Evolutionary conservation across 2,797 vertebrate genomes (phyloP), one percentile per base, ranked within the genome.

Genomic region (Pempheris klunzingeri): DNA sequence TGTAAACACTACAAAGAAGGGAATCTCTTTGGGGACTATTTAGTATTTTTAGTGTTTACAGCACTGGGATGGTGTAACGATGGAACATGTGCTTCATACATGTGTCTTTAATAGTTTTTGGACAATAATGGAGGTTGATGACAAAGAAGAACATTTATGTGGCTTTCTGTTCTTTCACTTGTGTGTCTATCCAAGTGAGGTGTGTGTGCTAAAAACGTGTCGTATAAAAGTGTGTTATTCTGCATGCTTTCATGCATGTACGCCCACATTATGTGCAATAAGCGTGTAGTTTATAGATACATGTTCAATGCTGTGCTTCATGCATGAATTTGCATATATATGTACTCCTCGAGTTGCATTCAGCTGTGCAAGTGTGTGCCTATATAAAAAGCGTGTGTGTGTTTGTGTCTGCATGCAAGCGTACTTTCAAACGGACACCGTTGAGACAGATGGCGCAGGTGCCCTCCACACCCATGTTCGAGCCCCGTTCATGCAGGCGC

Each of bases 391-490:
- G 57, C 14, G 4, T 30, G 47, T 10, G 28, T 65, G 34, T 66
- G 28, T 44, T 17, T 39, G 43, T 38, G 36, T 62, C 39, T 59
- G 73, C 18, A 32, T 38, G 74, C 24, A 15, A 30, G 62, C 47
- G 1, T 52, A 5, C 43, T 49, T 54, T 78, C 38, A 61, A 30
- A 62, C 55, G 53, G 39, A 57, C 54, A 20, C 49, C 57, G 44
- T 10, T 9, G 60, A 77, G 79, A 90, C 90, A 91, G 86, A 91
- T 93, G 92, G 92, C 71, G 53, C 74, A 61, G 80, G 82, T 83
- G 70, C 76, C 78, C 79, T 84, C 83, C 82, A 64, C 81, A 52
- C 88, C 81, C 77, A 55, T 79, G 74, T 78, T 72, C 15, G 57
- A 89, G 74, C 69, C 41, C 38, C 1, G 70, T 75, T 75, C 87